phyloP scores from a whole-genome alignment of 2,888 invertebrate genomes.

The Seladonia tumulorum region DNA sequence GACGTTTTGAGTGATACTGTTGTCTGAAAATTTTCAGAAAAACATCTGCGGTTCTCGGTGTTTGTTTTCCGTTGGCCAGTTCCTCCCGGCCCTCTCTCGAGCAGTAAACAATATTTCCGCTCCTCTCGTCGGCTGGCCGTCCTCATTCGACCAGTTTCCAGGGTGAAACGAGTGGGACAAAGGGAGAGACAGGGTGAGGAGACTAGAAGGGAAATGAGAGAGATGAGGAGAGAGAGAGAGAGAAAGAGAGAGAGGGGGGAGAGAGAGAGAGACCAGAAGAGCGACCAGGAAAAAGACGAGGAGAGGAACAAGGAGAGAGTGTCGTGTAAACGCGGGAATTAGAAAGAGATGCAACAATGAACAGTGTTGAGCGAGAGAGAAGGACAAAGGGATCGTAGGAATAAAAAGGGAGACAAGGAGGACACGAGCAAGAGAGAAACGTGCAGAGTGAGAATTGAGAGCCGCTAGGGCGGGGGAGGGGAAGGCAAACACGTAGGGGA shows the following conservation, averaged over 20 bases:
- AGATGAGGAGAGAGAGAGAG: constrained; percentile 22
- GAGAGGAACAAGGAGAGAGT: neutral
- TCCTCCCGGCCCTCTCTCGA: neutral
- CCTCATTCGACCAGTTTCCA: constrained; percentile 46
- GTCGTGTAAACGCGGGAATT: neutral
- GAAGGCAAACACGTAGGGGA: neutral
- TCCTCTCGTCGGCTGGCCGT: constrained; percentile 37
- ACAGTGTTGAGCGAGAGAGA: neutral
- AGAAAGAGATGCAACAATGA: neutral
- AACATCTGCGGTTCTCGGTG: neutral
- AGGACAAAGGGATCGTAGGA: constrained; percentile 20
- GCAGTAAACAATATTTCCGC: constrained; percentile 54
- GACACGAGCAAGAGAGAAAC: constrained; percentile 21
- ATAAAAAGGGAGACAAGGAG: constrained; percentile 41
- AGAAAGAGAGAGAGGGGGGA: neutral
- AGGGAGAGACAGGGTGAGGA: constrained; percentile 36
- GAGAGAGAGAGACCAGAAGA: neutral
- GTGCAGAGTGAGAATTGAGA: constrained; percentile 18
- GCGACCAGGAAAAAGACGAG: neutral
- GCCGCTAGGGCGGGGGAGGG: neutral
- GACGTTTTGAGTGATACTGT: neutral
- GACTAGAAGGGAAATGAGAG: constrained; percentile 32
- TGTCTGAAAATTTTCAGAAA: constrained; percentile 23
- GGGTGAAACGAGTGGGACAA: constrained; percentile 44
- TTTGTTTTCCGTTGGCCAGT: neutral